Conservation (phyloP, 1,140 invertebrate species). For the Caenorhabditis briggsae region DNA sequence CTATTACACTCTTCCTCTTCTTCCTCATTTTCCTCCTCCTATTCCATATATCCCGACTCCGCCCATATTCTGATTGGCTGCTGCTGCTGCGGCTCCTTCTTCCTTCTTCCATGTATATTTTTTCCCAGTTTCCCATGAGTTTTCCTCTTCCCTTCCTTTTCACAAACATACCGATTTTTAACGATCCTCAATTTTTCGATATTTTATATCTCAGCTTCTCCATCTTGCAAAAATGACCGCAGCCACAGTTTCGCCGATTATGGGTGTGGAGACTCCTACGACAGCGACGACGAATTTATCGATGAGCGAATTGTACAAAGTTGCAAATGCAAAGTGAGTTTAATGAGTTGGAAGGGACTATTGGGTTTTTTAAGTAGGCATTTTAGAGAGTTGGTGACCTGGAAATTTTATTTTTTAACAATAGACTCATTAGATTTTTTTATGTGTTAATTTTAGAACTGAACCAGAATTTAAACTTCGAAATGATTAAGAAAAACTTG, state of each 20-base stretch:
- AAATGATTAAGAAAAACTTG: too few relatives aligned
- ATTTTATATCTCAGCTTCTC: background rate
- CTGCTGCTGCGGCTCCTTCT: background rate
- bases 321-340: constrained; percentile 48
- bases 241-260: constrained; percentile 33
- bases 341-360: too few relatives aligned
- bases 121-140: background rate
- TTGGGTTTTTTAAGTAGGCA: too few relatives aligned
- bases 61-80: background rate
- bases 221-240: background rate
- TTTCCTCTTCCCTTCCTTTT: background rate
- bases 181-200: background rate
- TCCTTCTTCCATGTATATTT: background rate
- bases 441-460: too few relatives aligned
- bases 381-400: background rate
- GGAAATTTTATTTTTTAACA: background rate
- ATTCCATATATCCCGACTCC: background rate
- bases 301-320: constrained; percentile 27
- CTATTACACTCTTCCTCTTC: background rate
- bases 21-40: background rate
- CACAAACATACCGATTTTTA: background rate
- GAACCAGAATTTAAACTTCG: too few relatives aligned
- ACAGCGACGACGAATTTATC: background rate
- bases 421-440: too few relatives aligned
- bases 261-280: background rate